These are phyloP conservation scores for Zoanthus sociatus DNA, from an alignment of 92 coral and sea anemone species.

Conservation along the genomic window DNA sequence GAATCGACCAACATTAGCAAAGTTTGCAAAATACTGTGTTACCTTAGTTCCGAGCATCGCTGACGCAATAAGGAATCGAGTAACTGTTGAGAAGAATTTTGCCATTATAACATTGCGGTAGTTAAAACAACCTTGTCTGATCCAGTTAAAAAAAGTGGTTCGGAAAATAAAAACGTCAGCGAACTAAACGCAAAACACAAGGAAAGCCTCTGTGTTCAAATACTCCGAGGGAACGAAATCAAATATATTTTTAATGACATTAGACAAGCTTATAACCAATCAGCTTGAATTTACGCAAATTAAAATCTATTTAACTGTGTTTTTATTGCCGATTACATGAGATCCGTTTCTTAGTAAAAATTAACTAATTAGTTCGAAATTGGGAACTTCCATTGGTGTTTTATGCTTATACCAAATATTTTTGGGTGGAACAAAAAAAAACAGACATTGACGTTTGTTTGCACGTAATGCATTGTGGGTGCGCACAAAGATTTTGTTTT, in stretches of 20 bases:
- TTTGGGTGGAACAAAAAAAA: too few species aligned
- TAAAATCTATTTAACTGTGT: conserved; percentile 1
- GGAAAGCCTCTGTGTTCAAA: background rate
- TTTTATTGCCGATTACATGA: background rate
- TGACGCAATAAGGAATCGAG: background rate
- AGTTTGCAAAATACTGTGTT: background rate
- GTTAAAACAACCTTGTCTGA: conserved; percentile 11
- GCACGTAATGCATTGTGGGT: too few species aligned
- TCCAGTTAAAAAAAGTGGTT: background rate
- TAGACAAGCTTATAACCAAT: background rate
- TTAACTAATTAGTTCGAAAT: too few species aligned
- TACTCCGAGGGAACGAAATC: background rate
- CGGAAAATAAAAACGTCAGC: background rate
- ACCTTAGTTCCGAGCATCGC: background rate
- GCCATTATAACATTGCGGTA: conserved; percentile 15
- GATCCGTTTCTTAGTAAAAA: too few species aligned
- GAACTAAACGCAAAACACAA: background rate
- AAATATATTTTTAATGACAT: conserved; percentile 31
- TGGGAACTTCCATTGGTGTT: too few species aligned
- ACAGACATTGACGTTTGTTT: too few species aligned
- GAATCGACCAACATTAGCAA: background rate
- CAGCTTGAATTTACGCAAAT: background rate
- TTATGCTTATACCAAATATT: too few species aligned
- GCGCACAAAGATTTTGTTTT: too few species aligned
- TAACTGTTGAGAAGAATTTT: background rate